Base-by-base conservation (phyloP, 2,888 invertebrate genomes). In the Tuberolachnus salignus region DNA sequence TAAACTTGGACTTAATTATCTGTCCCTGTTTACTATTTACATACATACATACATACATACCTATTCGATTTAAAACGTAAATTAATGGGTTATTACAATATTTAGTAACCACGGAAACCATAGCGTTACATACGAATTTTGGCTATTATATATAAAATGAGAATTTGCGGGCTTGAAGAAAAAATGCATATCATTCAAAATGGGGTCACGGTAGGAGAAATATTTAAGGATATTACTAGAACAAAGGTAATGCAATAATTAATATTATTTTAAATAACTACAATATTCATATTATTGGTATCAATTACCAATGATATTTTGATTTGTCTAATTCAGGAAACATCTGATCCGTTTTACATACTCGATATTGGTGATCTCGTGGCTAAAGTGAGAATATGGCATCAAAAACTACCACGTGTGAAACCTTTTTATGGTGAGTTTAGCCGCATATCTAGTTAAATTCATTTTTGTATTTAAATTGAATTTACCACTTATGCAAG, bases 261-360 rank as follows among this genome's bases (percentile, higher is more conserved):
- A 3, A 26, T 46, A 4, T 23, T 49, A 11, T 34, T 64, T 23
- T 51, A 23, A 16, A 46, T 14, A n/a, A 14, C 9, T 64, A 3
- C 46, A 11, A 63, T 64, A 19, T 69, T 51, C 57, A n/a, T n/a
- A n/a, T 42, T 19, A 16, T 44, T 67, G 9, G 42, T 42, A 13
- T n/a, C 10, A 34, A 23, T 44, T 61, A 61, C n/a, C 26, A 3
- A 11, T n/a, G 57, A 73, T n/a, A 63, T 61, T 11, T 66, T 1
- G 69, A 67, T 61, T 11, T 66, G 10, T 64, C 67, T 64, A 59
- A 82, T 82, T 66, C 83, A 87, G 87, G 86, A 88, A 63, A 92
- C 92, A 87, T 97, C 97, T 86, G 96, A 97, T 85, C 93, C 97
- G 57, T 94, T 97, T 86, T 95, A 93, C 85, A 90, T 98, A 82